Conservation (phyloP, 2,888 invertebrate species). For the Mechanitis messenoides region DNA sequence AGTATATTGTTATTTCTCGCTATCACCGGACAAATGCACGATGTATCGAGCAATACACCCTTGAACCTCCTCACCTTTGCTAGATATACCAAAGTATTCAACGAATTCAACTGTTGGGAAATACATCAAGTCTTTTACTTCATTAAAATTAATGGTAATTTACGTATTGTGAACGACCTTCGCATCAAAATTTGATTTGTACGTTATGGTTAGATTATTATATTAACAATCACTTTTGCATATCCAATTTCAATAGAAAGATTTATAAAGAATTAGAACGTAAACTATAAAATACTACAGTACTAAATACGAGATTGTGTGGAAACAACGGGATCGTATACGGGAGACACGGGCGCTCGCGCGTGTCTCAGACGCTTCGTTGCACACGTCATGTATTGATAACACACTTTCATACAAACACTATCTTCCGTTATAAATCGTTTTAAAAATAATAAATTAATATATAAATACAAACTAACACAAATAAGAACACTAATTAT, state of each 20-base stretch:
- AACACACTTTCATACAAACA: conserved; percentile 62
- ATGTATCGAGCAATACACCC: conserved; percentile 26
- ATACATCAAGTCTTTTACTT: conserved; percentile 11
- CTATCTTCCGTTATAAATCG: conserved; percentile 59
- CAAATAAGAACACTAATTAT: too few species aligned
- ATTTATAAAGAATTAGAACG: not conserved
- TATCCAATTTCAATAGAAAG: not conserved
- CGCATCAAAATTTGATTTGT: not conserved
- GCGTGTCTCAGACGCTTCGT: conserved; percentile 59
- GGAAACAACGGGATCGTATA: conserved; percentile 49
- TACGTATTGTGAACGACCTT: not conserved
- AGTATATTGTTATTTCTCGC: not conserved
- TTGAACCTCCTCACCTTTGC: conserved; percentile 30
- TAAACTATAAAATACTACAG: too few species aligned
- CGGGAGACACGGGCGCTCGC: conserved; percentile 45
- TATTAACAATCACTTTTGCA: conserved; percentile 9
- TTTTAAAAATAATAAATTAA: conserved; percentile 38
- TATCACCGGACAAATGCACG: conserved; percentile 26
- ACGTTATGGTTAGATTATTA: not conserved
- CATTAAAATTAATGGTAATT: conserved; percentile 4
- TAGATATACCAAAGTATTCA: conserved; percentile 29
- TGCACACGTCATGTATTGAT: conserved; percentile 48
- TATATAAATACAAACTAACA: too few species aligned
- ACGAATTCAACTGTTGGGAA: conserved; percentile 27
- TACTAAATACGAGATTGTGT: not conserved